Evolutionary conservation across 2,113 vertebrate genomes (phyloP).

Genomic region (Syngnathus scovelli): DNA sequence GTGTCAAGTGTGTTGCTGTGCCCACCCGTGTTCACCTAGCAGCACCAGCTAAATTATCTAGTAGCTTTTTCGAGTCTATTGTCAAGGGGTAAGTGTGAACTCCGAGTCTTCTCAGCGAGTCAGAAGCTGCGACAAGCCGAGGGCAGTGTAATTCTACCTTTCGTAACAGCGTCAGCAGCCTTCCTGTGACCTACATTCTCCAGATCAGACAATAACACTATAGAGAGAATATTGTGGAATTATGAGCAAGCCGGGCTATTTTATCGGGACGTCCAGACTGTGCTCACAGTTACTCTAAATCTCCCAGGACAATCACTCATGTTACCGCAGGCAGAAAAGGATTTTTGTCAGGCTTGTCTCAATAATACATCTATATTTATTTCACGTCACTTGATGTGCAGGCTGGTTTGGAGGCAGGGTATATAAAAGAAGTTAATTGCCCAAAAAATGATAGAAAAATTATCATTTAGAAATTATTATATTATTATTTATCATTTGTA

Average conservation of each 20-base stretch:
- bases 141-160: conserved; percentile 44
- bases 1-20: background rate
- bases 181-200: conserved; percentile 65
- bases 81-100: conserved; percentile 21
- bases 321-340: conserved; percentile 46
- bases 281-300: conserved; percentile 46
- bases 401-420: conserved; percentile 31
- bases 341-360: conserved; percentile 54
- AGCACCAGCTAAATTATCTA: background rate
- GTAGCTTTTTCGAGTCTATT: conserved; percentile 14
- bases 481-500: too few relatives aligned
- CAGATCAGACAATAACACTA: conserved; percentile 41
- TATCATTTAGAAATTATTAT: too few relatives aligned
- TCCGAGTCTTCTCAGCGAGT: conserved; percentile 18
- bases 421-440: conserved; percentile 27
- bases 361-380: conserved; percentile 54
- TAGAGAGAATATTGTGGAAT: conserved; percentile 54
- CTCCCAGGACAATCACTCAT: conserved; percentile 51
- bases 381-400: conserved; percentile 31
- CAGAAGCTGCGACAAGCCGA: conserved; percentile 25
- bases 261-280: conserved; percentile 32
- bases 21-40: background rate
- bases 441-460: background rate
- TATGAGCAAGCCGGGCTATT: conserved; percentile 56
- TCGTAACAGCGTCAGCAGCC: conserved; percentile 45